Base-by-base conservation (phyloP, 2,113 vertebrate genomes). In the Physeter macrocephalus region DNA sequence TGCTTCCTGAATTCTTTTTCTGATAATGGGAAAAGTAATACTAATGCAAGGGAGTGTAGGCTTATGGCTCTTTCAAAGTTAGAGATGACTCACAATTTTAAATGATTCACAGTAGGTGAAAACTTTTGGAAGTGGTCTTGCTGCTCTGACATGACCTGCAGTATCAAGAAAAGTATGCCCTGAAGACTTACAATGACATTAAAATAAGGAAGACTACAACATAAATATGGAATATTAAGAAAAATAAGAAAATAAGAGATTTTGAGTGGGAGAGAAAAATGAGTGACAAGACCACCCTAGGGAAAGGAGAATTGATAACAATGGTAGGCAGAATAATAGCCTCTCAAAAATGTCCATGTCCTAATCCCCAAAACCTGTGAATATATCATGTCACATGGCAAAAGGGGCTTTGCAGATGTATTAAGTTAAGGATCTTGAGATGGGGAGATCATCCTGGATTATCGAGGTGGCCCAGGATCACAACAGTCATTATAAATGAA, bases 61-160 rank as follows among this genome's bases (percentile, higher is more conserved):
- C 84, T 94, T 94, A 77, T 64, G 75, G 39, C 34, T 94, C 12
- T 77, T 87, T 84, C 7, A 3, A 84, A 90, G 46, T 83, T 39
- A 80, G 64, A 66, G 77, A 85, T 96, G 80, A 94, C 39, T 97
- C 93, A 96, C 29, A 71, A 66, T 81, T 87, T 52, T 69, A 88
- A 57, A 88, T 91, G 64, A 96, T 75, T 97, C 80, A 94, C 71
- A 89, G 43, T 59, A 84, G 12, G 43, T 59, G 62, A 94, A 94
- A 92, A 43, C 57, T 96, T 96, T 83, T 88, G 36, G 61, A 90
- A 93, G 25, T 75, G 31, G 57, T 61, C 52, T 97, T 43, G 64
- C n/a, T 93, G 59, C 6, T 84, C 41, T 93, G 49, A 90, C 52
- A 25, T 81, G 41, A 61, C 36, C 62, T 72, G 67, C 49, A 78